Evolutionary conservation across 2,797 vertebrate species (phyloP).

Genomic region (Remorina albescens): DNA sequence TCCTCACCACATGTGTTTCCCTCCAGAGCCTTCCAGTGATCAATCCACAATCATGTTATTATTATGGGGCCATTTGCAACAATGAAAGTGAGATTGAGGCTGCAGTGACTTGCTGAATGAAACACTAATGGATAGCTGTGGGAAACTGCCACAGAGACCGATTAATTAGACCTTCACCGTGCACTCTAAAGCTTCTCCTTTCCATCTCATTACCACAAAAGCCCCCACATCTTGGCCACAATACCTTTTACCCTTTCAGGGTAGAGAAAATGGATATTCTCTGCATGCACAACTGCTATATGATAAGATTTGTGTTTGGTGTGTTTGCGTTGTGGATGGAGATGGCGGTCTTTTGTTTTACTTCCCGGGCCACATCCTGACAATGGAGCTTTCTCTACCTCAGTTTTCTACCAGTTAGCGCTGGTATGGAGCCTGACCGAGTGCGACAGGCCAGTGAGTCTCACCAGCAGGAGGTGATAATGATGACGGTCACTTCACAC

Average conservation of each 20-base stretch:
- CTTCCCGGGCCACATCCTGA: conserved; percentile 77
- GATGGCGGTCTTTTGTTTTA: conserved; percentile 82
- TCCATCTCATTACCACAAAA: conserved; percentile 88
- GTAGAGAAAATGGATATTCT: conserved; percentile 89
- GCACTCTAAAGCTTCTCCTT: conserved; percentile 83
- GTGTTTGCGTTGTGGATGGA: conserved; percentile 43
- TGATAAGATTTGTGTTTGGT: conserved; percentile 76
- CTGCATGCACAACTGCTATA: conserved; percentile 83
- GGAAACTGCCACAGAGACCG: conserved; percentile 89
- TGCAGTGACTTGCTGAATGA: conserved; percentile 80
- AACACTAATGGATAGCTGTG: conserved; percentile 84
- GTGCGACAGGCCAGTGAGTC: conserved; percentile 70
- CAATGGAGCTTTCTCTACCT: conserved; percentile 74
- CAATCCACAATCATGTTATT: conserved; percentile 82
- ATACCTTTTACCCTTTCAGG: conserved; percentile 90
- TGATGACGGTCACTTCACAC: conserved; percentile 30
- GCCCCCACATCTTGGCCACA: conserved; percentile 86
- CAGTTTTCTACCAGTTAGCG: conserved; percentile 70
- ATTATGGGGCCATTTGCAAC: conserved; percentile 79
- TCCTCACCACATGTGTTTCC: conserved; percentile 71
- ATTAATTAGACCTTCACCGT: conserved; percentile 93
- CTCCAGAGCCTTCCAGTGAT: conserved; percentile 74
- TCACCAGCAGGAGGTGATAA: conserved; percentile 73
- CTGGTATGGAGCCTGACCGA: conserved; percentile 48
- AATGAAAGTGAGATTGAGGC: conserved; percentile 75